These are phyloP conservation scores for Fissipunctia ypsillon DNA, from an alignment of 2,888 invertebrate species.

Conservation along the genomic window DNA sequence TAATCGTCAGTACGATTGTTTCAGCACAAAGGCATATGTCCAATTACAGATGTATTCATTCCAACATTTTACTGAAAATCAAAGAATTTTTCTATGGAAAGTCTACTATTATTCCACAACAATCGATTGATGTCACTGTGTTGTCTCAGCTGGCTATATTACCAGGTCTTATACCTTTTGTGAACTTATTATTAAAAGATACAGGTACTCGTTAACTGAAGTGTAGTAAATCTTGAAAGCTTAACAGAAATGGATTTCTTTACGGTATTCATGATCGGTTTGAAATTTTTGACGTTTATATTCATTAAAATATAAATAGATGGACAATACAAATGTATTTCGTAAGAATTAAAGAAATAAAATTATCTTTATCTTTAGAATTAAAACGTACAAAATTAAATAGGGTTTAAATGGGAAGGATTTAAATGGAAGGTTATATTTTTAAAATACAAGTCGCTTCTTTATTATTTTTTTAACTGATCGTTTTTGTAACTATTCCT, in stretches of 20 bases:
- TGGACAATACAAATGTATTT: neutral
- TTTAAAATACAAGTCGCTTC: neutral
- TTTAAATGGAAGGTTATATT: neutral
- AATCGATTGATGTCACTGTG: conserved; percentile 6
- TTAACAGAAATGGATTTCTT: neutral
- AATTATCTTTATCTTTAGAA: too few relatives aligned
- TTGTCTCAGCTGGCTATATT: conserved; percentile 23
- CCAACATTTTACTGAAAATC: neutral
- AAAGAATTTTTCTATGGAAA: neutral
- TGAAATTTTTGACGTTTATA: neutral
- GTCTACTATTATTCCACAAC: neutral
- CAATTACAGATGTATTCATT: neutral
- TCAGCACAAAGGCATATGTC: neutral
- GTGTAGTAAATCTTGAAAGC: neutral
- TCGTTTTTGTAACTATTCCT: neutral
- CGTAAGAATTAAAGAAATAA: too few relatives aligned
- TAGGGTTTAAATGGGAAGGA: neutral
- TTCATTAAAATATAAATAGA: neutral
- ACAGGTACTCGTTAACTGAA: neutral
- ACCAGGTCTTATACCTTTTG: too few relatives aligned
- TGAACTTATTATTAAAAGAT: neutral
- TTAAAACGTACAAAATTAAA: neutral
- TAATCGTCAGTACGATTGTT: neutral
- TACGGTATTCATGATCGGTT: neutral
- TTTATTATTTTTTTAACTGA: neutral